Evolutionary conservation across 2,888 invertebrate genomes (phyloP).

Genomic region (Lasius platythorax): DNA sequence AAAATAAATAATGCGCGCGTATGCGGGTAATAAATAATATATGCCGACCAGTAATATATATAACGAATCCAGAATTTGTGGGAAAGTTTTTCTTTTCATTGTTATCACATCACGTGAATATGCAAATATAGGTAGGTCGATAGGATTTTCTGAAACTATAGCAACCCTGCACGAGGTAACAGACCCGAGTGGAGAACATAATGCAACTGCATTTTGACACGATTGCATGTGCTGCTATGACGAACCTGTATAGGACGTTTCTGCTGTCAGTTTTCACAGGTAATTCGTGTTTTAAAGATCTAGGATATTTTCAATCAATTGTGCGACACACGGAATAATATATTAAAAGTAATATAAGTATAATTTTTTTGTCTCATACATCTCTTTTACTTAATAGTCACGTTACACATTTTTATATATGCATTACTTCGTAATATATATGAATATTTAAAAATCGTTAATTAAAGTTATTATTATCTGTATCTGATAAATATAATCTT

Average conservation of each 20-base stretch:
- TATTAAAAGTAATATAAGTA: not conserved
- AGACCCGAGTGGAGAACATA: conserved; percentile 5
- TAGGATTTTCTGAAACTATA: conserved; percentile 53
- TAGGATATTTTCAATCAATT: not conserved
- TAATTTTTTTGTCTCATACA: not conserved
- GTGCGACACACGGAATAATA: not conserved
- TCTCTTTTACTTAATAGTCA: not conserved
- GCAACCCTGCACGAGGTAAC: conserved; percentile 32
- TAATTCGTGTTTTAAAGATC: conserved; percentile 9
- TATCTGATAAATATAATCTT: not conserved
- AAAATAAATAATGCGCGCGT: conserved; percentile 6
- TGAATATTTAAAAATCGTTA: not conserved
- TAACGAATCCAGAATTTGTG: conserved; percentile 19
- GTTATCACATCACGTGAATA: conserved; percentile 40
- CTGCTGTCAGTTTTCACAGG: not conserved
- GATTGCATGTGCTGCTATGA: not conserved
- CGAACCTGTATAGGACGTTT: conserved; percentile 5
- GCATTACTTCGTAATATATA: not conserved
- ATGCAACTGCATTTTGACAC: conserved; percentile 31
- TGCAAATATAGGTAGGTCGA: conserved; percentile 23
- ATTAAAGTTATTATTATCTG: conserved; percentile 1
- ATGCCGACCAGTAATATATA: conserved; percentile 16
- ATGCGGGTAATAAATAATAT: conserved; percentile 52
- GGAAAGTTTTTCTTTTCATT: conserved; percentile 36
- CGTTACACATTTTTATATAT: not conserved